These are phyloP conservation scores for Orius insidiosus DNA, from an alignment of 1,140 invertebrate genomes.

Conservation along the genomic window DNA sequence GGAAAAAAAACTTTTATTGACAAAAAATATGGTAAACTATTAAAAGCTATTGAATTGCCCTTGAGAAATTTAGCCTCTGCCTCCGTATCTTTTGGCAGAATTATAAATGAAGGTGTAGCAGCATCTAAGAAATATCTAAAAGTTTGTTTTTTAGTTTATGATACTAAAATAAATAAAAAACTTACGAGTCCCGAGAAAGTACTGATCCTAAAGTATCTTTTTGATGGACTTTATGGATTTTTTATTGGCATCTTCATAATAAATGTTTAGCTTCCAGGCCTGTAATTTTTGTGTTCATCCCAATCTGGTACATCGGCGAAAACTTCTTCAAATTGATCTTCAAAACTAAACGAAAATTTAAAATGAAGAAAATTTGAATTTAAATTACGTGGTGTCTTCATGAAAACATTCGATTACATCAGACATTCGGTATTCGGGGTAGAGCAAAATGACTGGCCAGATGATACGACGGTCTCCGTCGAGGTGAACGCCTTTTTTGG, in stretches of 20 bases:
- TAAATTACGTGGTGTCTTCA: constrained; percentile 52
- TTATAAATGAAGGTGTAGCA: constrained; percentile 33
- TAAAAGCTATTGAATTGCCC: constrained; percentile 12
- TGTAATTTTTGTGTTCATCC: constrained; percentile 57
- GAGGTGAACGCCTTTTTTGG: constrained; percentile 32
- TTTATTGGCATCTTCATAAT: constrained; percentile 57
- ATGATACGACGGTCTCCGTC: constrained; percentile 38
- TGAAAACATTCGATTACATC: constrained; percentile 57
- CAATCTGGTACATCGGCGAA: constrained; percentile 54
- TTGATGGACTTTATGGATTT: constrained; percentile 41
- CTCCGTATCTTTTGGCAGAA: constrained; percentile 29
- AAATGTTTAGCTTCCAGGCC: constrained; percentile 45
- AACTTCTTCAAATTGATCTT: constrained; percentile 50
- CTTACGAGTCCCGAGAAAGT: constrained; percentile 41
- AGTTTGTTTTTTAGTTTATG: too few species aligned
- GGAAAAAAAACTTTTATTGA: too few species aligned
- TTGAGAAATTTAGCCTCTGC: constrained; percentile 27
- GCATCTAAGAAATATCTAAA: constrained; percentile 31
- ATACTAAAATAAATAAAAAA: too few species aligned
- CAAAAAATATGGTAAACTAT: too few species aligned
- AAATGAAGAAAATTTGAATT: too few species aligned
- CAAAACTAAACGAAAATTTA: constrained; percentile 34
- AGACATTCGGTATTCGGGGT: constrained; percentile 56
- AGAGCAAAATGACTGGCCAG: constrained; percentile 70
- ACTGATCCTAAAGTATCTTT: constrained; percentile 41